Evolutionary conservation across 2,113 vertebrate species (phyloP).

Genomic region (Leptobrachium leishanense): DNA sequence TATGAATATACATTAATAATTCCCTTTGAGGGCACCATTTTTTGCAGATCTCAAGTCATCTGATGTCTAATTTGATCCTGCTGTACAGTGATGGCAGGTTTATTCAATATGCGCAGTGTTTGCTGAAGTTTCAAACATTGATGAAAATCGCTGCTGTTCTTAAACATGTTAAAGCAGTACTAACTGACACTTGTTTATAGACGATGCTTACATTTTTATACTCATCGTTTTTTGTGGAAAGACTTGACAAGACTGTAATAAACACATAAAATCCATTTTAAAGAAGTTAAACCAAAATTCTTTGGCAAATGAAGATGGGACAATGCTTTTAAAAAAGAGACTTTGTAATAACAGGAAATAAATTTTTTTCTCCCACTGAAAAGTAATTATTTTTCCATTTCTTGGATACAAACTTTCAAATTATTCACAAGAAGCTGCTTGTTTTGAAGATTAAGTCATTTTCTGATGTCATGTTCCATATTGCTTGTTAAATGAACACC

Average conservation of each 20-base stretch:
- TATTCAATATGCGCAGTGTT: too few relatives aligned
- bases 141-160: too few relatives aligned
- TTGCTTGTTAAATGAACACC: background rate
- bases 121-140: too few relatives aligned
- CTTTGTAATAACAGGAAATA: background rate
- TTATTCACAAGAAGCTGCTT: background rate
- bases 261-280: slow-evolving; percentile 7
- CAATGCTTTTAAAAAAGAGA: background rate
- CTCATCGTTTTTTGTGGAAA: background rate
- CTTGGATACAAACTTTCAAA: background rate
- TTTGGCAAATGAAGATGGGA: background rate
- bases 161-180: too few relatives aligned
- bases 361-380: background rate
- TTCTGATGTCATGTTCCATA: slow-evolving; percentile 5
- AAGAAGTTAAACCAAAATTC: background rate
- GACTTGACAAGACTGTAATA: slow-evolving; percentile 1
- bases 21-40: too few relatives aligned
- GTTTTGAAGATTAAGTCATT: background rate
- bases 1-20: too few relatives aligned
- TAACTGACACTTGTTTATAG: background rate
- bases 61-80: too few relatives aligned
- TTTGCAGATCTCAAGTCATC: too few relatives aligned
- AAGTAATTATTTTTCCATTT: background rate
- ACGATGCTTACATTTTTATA: background rate
- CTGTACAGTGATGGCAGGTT: too few relatives aligned